Conservation (phyloP, 2,113 vertebrate species). For the Amblyopsis rosae region DNA sequence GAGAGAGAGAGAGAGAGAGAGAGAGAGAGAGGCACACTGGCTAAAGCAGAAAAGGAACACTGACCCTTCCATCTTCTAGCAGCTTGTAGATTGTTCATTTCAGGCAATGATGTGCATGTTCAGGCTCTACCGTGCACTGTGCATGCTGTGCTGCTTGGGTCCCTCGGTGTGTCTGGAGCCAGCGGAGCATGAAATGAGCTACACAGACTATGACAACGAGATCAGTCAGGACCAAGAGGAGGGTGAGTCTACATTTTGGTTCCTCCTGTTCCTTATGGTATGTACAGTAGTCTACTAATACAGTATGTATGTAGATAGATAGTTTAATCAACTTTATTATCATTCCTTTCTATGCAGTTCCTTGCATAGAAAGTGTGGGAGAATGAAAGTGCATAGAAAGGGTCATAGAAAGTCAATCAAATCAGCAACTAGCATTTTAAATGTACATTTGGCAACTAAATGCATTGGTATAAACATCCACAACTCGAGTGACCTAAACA, state of each 20-base stretch:
- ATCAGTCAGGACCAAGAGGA: constrained; percentile 55
- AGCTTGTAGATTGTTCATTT: too few relatives aligned
- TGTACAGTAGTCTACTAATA: too few relatives aligned
- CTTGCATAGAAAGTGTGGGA: too few relatives aligned
- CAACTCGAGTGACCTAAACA: too few relatives aligned
- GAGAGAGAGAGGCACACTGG: background rate
- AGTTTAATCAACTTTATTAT: too few relatives aligned
- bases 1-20: background rate
- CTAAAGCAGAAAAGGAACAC: background rate
- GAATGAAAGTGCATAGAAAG: too few relatives aligned
- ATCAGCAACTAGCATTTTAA: too few relatives aligned
- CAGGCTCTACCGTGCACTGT: constrained; percentile 42
- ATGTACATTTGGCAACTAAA: constrained; percentile 9
- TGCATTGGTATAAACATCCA: too few relatives aligned
- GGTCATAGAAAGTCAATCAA: too few relatives aligned
- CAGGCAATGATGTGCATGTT: constrained; percentile 37
- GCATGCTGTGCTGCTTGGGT: constrained; percentile 30
- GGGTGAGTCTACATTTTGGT: constrained; percentile 49
- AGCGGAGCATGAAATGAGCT: constrained; percentile 41
- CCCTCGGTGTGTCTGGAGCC: constrained; percentile 33
- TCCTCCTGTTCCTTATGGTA: background rate
- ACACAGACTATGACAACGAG: constrained; percentile 61
- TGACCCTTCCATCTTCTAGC: too few relatives aligned
- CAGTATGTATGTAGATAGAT: too few relatives aligned
- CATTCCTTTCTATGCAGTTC: background rate